Evolutionary conservation across 53 echinoderm and acorn worm genomes (phyloP).

Genomic region (Temnopleurus reevesii): DNA sequence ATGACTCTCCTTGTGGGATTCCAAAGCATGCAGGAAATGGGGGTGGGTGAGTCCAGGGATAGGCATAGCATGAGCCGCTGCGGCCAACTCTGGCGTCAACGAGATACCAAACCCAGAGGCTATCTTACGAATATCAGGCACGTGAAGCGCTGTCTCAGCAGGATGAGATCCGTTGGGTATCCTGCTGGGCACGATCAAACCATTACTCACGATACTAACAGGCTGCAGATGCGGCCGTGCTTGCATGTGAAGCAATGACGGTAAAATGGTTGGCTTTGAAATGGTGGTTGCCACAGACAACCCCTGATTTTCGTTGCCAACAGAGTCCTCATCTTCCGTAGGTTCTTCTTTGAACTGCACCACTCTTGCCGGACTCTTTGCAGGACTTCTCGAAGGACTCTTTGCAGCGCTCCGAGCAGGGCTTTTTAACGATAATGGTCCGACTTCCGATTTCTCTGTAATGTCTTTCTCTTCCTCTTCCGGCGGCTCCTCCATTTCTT

Average conservation of each 20-base stretch:
- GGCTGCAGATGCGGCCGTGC: conserved; percentile 49
- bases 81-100: conserved; percentile 60
- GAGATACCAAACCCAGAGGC: conserved; percentile 82
- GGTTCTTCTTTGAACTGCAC: conserved; percentile 40
- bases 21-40: conserved; percentile 38
- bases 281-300: not conserved
- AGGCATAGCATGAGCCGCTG: conserved; percentile 28
- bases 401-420: conserved; percentile 19
- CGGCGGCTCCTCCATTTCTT: not conserved
- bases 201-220: conserved; percentile 51
- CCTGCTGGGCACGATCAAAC: conserved; percentile 52
- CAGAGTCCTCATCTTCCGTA: not conserved
- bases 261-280: conserved; percentile 39
- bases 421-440: not conserved
- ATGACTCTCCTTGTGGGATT: conserved; percentile 15
- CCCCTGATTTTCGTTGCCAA: not conserved
- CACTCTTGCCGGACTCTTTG: conserved; percentile 22
- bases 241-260: conserved; percentile 57
- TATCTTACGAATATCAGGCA: conserved; percentile 78
- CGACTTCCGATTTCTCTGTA: not conserved
- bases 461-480: conserved; percentile 32
- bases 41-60: conserved; percentile 39
- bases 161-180: conserved; percentile 37
- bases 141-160: conserved; percentile 62
- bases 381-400: conserved; percentile 51